These are phyloP conservation scores for Brachypodius melanocephalos DNA, from an alignment of 2,113 vertebrate genomes.

Conservation along the genomic window DNA sequence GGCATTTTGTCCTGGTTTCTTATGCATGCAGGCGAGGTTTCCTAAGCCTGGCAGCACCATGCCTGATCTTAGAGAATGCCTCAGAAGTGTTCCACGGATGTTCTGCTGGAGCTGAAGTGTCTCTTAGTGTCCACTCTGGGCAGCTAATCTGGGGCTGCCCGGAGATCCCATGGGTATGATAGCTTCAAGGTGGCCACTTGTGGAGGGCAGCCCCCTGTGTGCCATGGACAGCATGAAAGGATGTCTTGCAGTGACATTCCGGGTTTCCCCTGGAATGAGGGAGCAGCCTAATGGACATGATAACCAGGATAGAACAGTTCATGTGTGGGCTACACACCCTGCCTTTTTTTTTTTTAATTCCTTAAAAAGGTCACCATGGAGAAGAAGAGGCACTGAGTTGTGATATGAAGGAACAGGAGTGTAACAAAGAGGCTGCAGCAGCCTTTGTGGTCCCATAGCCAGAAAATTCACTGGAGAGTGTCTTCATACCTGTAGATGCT, in stretches of 20 bases:
- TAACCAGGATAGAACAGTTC: neutral
- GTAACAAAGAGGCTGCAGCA: neutral
- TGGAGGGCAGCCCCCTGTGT: accelerated
- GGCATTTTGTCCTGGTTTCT: neutral
- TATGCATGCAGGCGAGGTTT: accelerated
- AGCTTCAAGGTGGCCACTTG: neutral
- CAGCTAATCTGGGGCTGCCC: neutral
- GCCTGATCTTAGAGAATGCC: neutral
- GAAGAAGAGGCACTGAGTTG: neutral
- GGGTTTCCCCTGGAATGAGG: neutral
- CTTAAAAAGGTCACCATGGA: neutral
- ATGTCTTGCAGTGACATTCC: neutral
- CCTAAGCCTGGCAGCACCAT: accelerated
- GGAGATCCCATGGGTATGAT: neutral
- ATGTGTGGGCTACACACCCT: neutral
- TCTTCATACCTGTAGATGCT: neutral
- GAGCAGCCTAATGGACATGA: accelerated
- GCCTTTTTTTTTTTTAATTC: neutral
- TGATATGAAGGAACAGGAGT: neutral
- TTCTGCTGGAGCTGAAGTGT: neutral
- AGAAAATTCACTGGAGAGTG: neutral
- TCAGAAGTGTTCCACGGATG: accelerated
- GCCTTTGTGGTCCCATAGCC: neutral
- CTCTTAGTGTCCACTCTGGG: accelerated
- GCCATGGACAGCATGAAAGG: neutral